Evolutionary conservation across 2,888 invertebrate genomes (phyloP).

Genomic region (Phorcus lineatus): DNA sequence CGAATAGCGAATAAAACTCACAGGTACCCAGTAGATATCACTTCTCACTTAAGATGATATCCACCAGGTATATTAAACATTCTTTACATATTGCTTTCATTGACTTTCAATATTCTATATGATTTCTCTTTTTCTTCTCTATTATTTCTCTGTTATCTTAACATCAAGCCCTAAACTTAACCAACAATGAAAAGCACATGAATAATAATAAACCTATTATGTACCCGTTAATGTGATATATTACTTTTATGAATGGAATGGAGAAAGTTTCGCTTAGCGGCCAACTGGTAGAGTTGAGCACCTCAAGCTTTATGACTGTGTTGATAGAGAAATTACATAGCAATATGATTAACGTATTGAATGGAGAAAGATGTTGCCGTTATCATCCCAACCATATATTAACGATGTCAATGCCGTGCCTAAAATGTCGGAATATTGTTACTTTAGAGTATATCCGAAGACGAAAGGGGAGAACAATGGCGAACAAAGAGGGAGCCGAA

Average conservation of each 20-base stretch:
- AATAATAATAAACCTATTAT: too few species aligned
- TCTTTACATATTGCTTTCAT: neutral
- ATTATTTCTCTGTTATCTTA: neutral
- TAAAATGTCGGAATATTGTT: constrained; percentile 9
- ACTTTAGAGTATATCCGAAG: neutral
- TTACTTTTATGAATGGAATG: too few species aligned
- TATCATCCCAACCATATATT: neutral
- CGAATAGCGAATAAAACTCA: too few species aligned
- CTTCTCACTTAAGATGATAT: neutral
- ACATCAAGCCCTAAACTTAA: too few species aligned
- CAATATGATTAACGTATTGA: neutral
- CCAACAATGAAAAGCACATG: too few species aligned
- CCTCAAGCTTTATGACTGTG: too few species aligned
- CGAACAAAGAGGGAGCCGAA: neutral
- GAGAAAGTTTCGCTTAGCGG: too few species aligned
- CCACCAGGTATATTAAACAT: neutral
- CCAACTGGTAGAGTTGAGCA: too few species aligned
- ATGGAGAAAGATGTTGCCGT: constrained; percentile 3
- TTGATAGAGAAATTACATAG: neutral
- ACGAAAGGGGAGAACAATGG: neutral
- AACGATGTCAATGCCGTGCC: neutral
- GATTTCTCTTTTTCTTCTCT: neutral
- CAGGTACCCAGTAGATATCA: too few species aligned
- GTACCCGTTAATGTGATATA: too few species aligned
- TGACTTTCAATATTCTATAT: too few species aligned